Evolutionary conservation across 2,113 vertebrate genomes (phyloP), one percentile per base, ranked within the genome.

Genomic region (Trematocara nigrifrons): DNA sequence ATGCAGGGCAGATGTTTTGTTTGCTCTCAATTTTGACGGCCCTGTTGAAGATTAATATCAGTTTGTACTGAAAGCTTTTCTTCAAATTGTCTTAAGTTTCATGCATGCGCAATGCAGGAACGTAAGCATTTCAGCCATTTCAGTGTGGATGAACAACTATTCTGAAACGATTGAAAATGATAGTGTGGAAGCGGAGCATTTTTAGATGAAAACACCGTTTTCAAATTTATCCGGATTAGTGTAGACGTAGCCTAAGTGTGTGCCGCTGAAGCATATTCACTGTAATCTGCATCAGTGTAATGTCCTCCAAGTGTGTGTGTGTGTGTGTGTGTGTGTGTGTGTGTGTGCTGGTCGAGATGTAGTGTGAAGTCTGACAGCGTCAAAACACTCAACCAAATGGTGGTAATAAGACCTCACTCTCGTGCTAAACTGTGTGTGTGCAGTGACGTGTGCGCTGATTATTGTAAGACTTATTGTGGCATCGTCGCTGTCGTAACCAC

Each of bases 371-470:
- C 56, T 92, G 91, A 92, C 92, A 87, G 87, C 87, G 92, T 95
- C 93, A 94, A 93, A 93, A 89, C 85, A 82, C 83, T 66, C 78
- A 85, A 86, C 83, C 82, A 81, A 92, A 94, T 93, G 59, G 84
- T 86, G 20, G 77, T 93, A 93, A 94, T 92, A 88, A 88, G 89
- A 51, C 69, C 12, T 40, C 40, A 69, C 38, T 76, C 22, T 64
- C 12, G 22, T 61, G 45, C 11, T 31, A 29, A 33, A 45, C n/a
- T 6, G 45, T 52, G 69, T 18, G 35, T 64, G 53, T 22, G 82
- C 71, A 54, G 45, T 49, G 45, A 45, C 6, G 57, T 40, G 3
- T 5, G 57, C 6, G 45, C 45, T 45, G 42, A 45, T 15, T 45
- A 29, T 29, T 29, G 26, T 29, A 29, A 71, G n/a, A 22, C 64